Percentiles rank a stretch among this genome's conserved stretches.
These are phyloP conservation scores for Callopanchax toddi DNA, from an alignment of 2,113 vertebrate genomes.

Conservation along the genomic window DNA sequence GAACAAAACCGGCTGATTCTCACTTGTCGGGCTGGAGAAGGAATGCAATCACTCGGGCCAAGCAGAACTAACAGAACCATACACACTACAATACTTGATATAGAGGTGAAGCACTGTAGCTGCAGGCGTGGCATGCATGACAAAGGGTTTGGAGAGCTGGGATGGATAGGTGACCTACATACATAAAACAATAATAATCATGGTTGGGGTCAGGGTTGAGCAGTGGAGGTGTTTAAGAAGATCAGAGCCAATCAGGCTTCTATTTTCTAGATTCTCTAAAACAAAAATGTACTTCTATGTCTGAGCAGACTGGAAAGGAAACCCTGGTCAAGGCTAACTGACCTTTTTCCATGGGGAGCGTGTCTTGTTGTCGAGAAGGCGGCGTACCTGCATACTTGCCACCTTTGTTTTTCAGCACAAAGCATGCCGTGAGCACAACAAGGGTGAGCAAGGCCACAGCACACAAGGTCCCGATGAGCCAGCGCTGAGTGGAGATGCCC, in stretches of 20 bases:
- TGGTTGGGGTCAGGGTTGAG: too few relatives aligned
- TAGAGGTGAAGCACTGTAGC: constrained; percentile 11
- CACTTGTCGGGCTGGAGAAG: constrained; percentile 42
- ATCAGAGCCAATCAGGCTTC: too few relatives aligned
- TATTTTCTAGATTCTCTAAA: too few relatives aligned
- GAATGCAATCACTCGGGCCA: constrained; percentile 36
- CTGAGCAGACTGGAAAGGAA: background rate
- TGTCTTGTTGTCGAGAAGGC: constrained; percentile 56
- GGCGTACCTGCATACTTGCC: constrained; percentile 96
- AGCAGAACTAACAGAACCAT: constrained; percentile 12
- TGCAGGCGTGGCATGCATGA: background rate
- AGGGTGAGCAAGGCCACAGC: constrained; percentile 88
- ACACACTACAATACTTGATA: constrained; percentile 12
- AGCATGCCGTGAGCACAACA: constrained; percentile 85
- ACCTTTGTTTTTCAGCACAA: constrained; percentile 89
- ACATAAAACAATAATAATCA: constrained; percentile 6
- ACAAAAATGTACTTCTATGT: background rate
- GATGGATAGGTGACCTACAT: constrained; percentile 17
- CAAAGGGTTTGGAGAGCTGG: background rate
- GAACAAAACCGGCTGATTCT: constrained; percentile 57
- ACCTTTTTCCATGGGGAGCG: constrained; percentile 70
- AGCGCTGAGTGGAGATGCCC: constrained; percentile 82
- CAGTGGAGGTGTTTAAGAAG: too few relatives aligned
- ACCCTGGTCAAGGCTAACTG: constrained; percentile 56
- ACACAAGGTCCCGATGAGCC: constrained; percentile 95